Conservation (phyloP, 2,113 vertebrate species). For the Ctenomys sociabilis region DNA sequence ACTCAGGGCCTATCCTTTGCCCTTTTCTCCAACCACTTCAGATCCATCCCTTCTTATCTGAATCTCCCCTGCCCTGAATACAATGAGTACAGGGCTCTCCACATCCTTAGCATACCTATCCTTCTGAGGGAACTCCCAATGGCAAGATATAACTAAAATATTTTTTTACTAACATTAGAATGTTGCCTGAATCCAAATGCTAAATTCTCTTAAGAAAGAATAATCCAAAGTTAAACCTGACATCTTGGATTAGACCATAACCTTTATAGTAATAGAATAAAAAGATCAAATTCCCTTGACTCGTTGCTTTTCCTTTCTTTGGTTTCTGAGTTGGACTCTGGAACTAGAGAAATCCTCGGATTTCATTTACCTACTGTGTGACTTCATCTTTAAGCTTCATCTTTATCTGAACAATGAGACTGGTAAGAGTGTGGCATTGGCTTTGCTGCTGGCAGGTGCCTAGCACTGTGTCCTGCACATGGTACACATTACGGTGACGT, state of each 20-base stretch:
- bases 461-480: fast-evolving
- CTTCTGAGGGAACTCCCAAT: background rate
- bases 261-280: background rate
- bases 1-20: background rate
- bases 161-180: background rate
- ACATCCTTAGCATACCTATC: background rate
- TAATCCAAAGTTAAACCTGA: background rate
- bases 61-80: background rate
- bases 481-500: fast-evolving
- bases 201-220: background rate
- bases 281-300: background rate
- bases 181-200: background rate
- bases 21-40: background rate
- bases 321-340: background rate
- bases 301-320: background rate
- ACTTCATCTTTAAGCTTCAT: background rate
- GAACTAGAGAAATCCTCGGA: too few relatives aligned
- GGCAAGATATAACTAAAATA: background rate
- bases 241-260: background rate
- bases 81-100: background rate
- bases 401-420: background rate
- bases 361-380: background rate
- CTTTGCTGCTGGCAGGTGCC: fast-evolving
- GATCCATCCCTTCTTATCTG: background rate
- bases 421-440: too few relatives aligned